Evolutionary conservation across 2,113 vertebrate genomes (phyloP).

Genomic region (Oreochromis tanganicae): DNA sequence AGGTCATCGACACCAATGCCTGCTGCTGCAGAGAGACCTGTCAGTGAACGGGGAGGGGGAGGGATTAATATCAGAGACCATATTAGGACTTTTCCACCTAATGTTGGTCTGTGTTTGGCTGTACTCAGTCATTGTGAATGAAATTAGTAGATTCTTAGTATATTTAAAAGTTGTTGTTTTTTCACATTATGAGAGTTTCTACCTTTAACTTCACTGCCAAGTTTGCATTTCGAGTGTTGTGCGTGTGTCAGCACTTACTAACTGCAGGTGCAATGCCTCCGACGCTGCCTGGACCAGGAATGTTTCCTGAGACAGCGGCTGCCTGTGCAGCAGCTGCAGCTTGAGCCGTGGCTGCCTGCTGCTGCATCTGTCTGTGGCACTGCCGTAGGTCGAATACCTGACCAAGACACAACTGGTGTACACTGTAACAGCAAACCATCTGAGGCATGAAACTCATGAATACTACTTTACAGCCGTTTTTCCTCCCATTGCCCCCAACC

Average conservation of each 20-base stretch:
- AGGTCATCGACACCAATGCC: conserved; percentile 76
- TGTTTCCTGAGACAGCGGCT: conserved; percentile 71
- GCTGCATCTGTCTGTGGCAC: conserved; percentile 82
- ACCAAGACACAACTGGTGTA: neutral
- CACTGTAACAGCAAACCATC: neutral
- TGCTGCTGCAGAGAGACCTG: conserved; percentile 74
- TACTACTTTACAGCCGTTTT: accelerated
- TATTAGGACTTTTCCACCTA: neutral
- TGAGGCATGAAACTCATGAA: neutral
- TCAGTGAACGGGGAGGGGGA: neutral
- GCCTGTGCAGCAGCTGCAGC: conserved; percentile 75
- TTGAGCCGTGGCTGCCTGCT: conserved; percentile 76
- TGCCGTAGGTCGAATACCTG: conserved; percentile 80
- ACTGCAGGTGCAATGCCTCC: conserved; percentile 76
- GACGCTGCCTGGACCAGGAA: conserved; percentile 74
- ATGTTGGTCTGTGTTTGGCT: neutral
- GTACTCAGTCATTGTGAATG: accelerated
- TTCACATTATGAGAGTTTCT: accelerated
- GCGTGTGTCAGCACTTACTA: conserved; percentile 50
- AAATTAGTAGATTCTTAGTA: neutral
- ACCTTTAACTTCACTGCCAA: neutral
- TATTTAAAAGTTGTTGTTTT: neutral
- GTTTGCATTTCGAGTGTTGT: neutral
- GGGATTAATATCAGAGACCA: neutral
- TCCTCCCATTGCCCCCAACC: neutral